Conservation (phyloP, 1,140 invertebrate genomes). For the Eumaeus atala region DNA sequence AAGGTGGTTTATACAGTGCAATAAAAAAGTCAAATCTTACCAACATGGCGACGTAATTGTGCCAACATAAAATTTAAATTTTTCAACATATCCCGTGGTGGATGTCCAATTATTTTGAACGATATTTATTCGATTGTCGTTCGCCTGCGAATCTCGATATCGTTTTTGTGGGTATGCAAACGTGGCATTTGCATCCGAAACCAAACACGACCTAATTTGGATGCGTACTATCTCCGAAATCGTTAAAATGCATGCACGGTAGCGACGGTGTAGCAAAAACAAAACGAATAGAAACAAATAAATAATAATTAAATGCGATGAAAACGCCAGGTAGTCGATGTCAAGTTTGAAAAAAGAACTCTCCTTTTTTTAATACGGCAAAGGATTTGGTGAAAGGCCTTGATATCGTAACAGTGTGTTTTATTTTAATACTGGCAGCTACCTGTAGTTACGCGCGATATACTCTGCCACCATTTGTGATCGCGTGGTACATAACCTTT, state of each 20-base stretch:
- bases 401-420: neutral
- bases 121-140: conserved; percentile 9
- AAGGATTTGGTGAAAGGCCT: conserved; percentile 47
- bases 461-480: no score
- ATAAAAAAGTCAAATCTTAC: no score
- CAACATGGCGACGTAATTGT: neutral
- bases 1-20: no score
- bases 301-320: conserved; percentile 70
- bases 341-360: conserved; percentile 62
- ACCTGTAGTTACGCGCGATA: no score
- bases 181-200: conserved; percentile 62
- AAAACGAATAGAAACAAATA: conserved; percentile 69
- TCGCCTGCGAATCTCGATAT: conserved; percentile 34
- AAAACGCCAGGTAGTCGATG: conserved; percentile 54
- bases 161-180: conserved; percentile 46
- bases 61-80: conserved; percentile 2
- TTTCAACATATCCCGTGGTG: neutral
- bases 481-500: no score
- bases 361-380: conserved; percentile 65
- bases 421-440: no score
- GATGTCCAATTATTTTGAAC: conserved; percentile 8
- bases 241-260: conserved; percentile 62
- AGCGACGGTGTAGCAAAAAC: conserved; percentile 31
- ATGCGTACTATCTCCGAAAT: conserved; percentile 57
- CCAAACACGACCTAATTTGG: conserved; percentile 66